phyloP scores from a whole-genome alignment of 2,888 invertebrate species.

The Apodemia hepburni region DNA sequence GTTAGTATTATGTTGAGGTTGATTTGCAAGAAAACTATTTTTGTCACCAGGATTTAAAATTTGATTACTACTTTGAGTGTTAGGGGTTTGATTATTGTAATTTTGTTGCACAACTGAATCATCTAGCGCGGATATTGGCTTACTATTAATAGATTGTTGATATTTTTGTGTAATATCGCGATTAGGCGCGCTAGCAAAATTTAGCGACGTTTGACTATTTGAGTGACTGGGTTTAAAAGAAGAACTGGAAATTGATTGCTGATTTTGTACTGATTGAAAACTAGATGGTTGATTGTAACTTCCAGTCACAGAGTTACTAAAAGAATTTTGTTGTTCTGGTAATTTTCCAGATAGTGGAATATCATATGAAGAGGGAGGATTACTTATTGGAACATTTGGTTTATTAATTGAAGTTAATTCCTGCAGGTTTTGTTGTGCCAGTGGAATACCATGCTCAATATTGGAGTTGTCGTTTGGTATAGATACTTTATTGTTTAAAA shows the following conservation, averaged over 20 bases:
- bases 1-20: neutral
- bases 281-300: neutral
- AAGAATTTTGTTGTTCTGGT: slow-evolving; percentile 23
- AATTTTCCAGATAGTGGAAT: slow-evolving; percentile 9
- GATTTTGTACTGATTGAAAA: slow-evolving; percentile 9
- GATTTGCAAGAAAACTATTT: neutral
- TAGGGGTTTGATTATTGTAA: neutral
- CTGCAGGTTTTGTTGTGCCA: slow-evolving; percentile 29
- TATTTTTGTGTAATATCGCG: neutral
- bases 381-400: neutral
- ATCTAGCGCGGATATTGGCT: neutral
- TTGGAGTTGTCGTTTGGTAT: neutral
- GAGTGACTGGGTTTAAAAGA: neutral
- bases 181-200: neutral
- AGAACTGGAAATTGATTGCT: neutral
- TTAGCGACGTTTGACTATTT: neutral
- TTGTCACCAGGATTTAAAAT: neutral
- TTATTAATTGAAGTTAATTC: slow-evolving; percentile 15
- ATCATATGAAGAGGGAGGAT: slow-evolving; percentile 22
- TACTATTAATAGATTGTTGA: neutral
- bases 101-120: neutral
- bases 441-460: slow-evolving; percentile 18
- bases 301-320: slow-evolving; percentile 18
- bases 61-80: neutral
- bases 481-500: neutral